Evolutionary conservation across 2,113 vertebrate species (phyloP).

Genomic region (Eretmochelys imbricata): DNA sequence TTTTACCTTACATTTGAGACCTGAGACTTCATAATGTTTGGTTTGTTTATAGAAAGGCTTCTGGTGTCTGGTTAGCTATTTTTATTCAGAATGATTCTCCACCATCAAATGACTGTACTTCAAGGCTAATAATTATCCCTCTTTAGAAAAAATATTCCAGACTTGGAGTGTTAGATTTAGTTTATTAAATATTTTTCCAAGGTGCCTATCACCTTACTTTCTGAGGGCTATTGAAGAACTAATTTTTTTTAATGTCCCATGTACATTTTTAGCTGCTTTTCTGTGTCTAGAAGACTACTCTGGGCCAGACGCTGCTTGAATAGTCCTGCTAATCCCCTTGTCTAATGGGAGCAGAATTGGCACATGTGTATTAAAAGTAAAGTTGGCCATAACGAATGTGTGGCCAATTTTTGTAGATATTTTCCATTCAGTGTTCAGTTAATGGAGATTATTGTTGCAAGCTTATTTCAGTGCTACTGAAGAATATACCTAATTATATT

Average conservation of each 20-base stretch:
- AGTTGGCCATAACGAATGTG: background rate
- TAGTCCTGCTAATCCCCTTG: background rate
- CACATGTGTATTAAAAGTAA: background rate
- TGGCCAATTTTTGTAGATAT: background rate
- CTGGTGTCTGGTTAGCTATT: background rate
- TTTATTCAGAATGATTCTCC: background rate
- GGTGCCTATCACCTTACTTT: background rate
- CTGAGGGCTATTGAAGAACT: background rate
- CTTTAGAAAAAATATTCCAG: background rate
- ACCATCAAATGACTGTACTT: background rate
- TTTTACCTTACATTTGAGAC: slow-evolving; percentile 17
- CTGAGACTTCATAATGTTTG: background rate
- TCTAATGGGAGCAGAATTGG: background rate
- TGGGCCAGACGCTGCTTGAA: background rate
- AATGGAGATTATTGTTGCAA: background rate
- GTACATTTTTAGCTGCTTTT: background rate
- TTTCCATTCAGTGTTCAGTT: background rate
- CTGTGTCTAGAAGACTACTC: background rate
- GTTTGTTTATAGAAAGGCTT: background rate
- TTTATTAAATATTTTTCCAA: background rate
- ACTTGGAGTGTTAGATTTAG: background rate
- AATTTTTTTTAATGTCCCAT: background rate
- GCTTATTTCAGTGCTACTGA: background rate
- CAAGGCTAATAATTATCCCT: background rate
- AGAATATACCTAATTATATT: background rate